Conservation (phyloP, 2,113 vertebrate species). For the Gymnogyps californianus region DNA sequence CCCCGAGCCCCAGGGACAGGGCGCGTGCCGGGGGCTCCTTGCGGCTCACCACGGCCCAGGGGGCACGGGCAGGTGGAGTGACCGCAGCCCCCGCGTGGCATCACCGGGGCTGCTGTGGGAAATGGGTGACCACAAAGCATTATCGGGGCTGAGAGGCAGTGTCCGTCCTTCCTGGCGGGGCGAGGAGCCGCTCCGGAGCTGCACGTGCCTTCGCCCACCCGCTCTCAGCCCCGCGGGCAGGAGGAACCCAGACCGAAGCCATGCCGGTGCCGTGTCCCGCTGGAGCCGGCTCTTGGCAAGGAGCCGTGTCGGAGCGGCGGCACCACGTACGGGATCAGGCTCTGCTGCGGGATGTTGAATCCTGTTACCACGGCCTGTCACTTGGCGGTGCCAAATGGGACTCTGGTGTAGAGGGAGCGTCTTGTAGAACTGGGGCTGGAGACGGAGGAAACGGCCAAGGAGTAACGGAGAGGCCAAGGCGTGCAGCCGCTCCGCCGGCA, state of each 20-base stretch:
- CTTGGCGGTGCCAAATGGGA: not conserved
- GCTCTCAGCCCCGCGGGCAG: not conserved
- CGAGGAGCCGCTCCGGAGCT: not conserved
- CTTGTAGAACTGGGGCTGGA: not conserved
- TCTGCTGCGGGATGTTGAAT: not conserved
- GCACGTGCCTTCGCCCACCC: rapidly evolving
- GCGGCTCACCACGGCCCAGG: not conserved
- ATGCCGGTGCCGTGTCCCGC: rapidly evolving
- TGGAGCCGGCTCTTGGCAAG: not conserved
- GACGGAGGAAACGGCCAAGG: rapidly evolving
- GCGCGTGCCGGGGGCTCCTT: rapidly evolving
- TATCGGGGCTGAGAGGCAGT: rapidly evolving
- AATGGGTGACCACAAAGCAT: rapidly evolving
- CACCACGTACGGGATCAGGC: rapidly evolving
- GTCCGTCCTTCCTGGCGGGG: rapidly evolving
- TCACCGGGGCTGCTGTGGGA: rapidly evolving
- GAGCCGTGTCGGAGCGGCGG: rapidly evolving
- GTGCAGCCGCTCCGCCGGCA: rapidly evolving
- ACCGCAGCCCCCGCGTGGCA: rapidly evolving
- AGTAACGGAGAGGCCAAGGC: rapidly evolving
- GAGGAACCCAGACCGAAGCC: rapidly evolving
- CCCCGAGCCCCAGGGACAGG: not conserved
- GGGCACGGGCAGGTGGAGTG: rapidly evolving
- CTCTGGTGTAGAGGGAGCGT: not conserved
- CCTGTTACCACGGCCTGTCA: rapidly evolving